A percentile compares a stretch with the other conserved stretches of the same genome.
These are phyloP conservation scores for Colletes gigas DNA, from an alignment of 1,140 invertebrate genomes.

Conservation along the genomic window DNA sequence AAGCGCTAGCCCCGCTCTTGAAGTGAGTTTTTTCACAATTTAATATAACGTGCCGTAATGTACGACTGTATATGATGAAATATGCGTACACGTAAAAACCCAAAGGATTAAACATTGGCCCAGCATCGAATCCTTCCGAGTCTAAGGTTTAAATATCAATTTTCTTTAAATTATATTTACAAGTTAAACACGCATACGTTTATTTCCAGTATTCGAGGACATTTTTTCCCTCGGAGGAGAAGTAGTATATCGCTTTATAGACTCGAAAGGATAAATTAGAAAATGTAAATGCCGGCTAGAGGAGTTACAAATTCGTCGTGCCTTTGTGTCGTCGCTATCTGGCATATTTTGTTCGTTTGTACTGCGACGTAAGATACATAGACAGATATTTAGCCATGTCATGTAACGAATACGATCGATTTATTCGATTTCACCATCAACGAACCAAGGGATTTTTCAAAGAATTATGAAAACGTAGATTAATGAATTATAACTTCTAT, in stretches of 20 bases:
- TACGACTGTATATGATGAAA: background rate
- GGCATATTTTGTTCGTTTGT: conserved; percentile 69
- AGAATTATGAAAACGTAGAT: background rate
- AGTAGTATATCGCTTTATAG: background rate
- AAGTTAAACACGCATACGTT: conserved; percentile 1
- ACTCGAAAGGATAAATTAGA: background rate
- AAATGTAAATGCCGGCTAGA: conserved; percentile 45
- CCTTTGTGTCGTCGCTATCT: conserved; percentile 67
- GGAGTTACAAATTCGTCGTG: conserved; percentile 56
- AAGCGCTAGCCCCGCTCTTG: no score
- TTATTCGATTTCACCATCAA: conserved; percentile 35
- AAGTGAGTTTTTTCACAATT: conserved; percentile 25
- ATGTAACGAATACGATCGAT: conserved; percentile 5
- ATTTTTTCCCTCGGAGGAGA: background rate
- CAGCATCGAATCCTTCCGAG: conserved; percentile 18
- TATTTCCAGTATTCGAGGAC: background rate
- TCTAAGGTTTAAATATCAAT: background rate
- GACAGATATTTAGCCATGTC: conserved; percentile 67
- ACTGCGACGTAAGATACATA: conserved; percentile 74
- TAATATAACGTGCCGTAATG: conserved; percentile 5
- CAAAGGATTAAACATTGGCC: conserved; percentile 25
- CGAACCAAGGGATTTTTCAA: conserved; percentile 10
- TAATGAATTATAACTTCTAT: background rate
- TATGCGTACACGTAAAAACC: background rate
- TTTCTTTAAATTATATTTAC: background rate